A percentile compares a stretch with the other conserved stretches of the same genome.
phyloP scores from a whole-genome alignment of 2,888 invertebrate genomes.

The Fissipunctia ypsillon region DNA sequence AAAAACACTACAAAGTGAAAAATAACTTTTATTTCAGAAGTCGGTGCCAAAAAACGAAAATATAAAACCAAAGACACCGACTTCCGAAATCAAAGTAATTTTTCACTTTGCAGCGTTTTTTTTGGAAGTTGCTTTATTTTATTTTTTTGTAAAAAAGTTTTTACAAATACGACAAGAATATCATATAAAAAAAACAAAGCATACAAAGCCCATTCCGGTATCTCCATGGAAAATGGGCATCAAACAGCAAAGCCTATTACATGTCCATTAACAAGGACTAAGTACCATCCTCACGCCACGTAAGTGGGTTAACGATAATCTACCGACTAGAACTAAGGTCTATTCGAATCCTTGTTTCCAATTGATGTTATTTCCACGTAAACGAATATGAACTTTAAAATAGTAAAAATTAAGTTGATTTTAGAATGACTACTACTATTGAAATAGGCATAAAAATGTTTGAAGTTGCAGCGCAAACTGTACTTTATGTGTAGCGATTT shows the following conservation, averaged over 20 bases:
- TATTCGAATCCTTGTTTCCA: not conserved
- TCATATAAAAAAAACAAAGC: not conserved
- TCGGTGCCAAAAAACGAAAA: too few relatives aligned
- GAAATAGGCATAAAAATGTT: not conserved
- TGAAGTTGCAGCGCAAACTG: not conserved
- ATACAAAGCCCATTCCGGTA: conserved; percentile 19
- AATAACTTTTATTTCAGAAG: too few relatives aligned
- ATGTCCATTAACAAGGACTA: conserved; percentile 63
- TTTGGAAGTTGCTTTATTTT: too few relatives aligned
- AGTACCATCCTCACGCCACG: conserved; percentile 53
- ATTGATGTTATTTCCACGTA: not conserved
- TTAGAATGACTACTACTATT: not conserved
- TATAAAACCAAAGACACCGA: too few relatives aligned
- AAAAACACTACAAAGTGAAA: too few relatives aligned
- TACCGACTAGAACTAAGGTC: conserved; percentile 27
- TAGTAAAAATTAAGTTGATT: not conserved
- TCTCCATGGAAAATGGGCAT: conserved; percentile 58
- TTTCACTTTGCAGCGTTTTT: too few relatives aligned
- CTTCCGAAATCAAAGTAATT: too few relatives aligned
- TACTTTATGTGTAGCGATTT: too few relatives aligned
- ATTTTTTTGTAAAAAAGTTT: too few relatives aligned
- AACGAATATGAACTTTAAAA: fast-evolving
- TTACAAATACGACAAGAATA: too few relatives aligned
- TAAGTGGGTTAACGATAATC: conserved; percentile 68
- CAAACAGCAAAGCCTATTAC: conserved; percentile 65